Evolutionary conservation across 1,140 invertebrate genomes (phyloP), one percentile per base, ranked within the genome.

Genomic region (Trinorchestia longiramus): DNA sequence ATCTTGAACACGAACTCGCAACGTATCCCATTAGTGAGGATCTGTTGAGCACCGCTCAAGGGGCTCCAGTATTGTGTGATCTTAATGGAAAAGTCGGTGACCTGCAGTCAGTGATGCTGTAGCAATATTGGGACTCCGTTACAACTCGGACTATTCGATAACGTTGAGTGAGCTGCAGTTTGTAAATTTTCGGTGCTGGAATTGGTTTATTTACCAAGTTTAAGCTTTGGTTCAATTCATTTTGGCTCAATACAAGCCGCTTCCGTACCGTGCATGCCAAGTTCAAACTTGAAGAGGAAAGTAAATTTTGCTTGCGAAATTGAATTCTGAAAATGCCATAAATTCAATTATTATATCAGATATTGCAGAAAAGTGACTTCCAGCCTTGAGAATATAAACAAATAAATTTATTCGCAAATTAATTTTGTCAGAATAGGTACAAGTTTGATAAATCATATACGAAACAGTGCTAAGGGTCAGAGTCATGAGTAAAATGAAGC

Each of bases 41-140:
- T 90, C 88, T 42, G 41, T 90, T 43, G 88, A 90, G 88, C 41
- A 43, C 88, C n/a, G 88, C 41, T 90, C 88, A 90, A 90, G 88
- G 36, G 88, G 43, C 88, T 90, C 36, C 88, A 8, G 43, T 90
- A 43, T 43, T 90, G 41, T 42, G 88, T 1, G 88, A 90, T 90
- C n/a, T 90, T 90, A 90, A 90, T 90, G 88, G 88, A 90, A 90
- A 90, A 90, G n/a, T 77, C 62, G 62, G 62, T 77, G 62, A 77
- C 62, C 62, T 77, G 62, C 28, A 77, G 28, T 36, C 62, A 77
- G 11, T 77, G 15, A 77, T 19, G 62, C 62, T 36, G 62, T 77
- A 23, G 62, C 62, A 23, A 77, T 77, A 77, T 77, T 77, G 62
- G 62, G 28, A 28, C 62, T 77, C 36, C 62, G 62, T 15, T 28